Conservation (phyloP, 64 coral and sea anemone genomes). For the Montipora capricornis region DNA sequence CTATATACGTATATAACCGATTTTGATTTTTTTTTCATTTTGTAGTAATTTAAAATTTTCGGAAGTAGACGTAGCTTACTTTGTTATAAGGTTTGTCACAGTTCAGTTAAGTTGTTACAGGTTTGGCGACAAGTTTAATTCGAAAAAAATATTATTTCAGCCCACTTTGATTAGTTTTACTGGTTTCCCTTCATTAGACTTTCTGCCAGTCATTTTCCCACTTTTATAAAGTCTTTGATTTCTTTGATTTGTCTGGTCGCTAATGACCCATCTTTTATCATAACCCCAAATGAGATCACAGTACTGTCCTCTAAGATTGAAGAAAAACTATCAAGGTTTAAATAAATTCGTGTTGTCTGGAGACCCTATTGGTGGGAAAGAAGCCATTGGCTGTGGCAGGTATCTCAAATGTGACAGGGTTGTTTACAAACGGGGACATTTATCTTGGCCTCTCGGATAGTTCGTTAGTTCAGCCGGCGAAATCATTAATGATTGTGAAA, state of each 20-base stretch:
- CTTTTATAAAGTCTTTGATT: not conserved
- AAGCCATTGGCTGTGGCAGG: not conserved
- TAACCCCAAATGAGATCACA: not conserved
- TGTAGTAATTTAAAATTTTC: no score
- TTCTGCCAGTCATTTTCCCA: not conserved
- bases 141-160: not conserved
- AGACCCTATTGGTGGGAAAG: not conserved
- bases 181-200: not conserved
- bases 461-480: conserved; percentile 12
- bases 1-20: no score
- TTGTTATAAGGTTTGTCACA: no score
- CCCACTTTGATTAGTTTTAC: not conserved
- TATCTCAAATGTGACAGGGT: not conserved
- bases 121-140: not conserved
- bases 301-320: not conserved
- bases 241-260: not conserved
- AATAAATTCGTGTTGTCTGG: not conserved
- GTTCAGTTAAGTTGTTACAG: no score
- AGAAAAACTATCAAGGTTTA: no score
- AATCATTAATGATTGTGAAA: conserved; percentile 30
- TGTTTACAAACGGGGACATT: not conserved
- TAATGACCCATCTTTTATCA: not conserved
- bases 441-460: not conserved
- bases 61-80: no score
- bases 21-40: no score